Percentiles rank a stretch among this genome's conserved stretches.
These are phyloP conservation scores for Drosophila teissieri DNA, from an alignment of 1,140 invertebrate species.

Conservation along the genomic window DNA sequence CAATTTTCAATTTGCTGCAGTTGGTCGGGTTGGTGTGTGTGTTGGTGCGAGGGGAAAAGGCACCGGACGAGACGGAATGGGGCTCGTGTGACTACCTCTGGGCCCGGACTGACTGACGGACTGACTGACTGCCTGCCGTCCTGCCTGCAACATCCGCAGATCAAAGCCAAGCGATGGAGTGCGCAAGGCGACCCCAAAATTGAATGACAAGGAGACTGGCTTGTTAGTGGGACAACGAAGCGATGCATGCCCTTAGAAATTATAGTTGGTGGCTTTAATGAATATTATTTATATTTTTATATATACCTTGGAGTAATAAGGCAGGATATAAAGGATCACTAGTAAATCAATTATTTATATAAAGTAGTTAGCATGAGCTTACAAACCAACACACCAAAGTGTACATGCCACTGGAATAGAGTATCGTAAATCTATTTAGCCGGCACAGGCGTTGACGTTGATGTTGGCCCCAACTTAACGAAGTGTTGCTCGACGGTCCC, in stretches of 20 bases:
- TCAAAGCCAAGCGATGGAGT: constrained; percentile 64
- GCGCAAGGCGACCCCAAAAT: constrained; percentile 49
- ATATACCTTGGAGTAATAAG: no score
- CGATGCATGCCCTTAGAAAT: neutral
- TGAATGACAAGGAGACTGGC: constrained; percentile 30
- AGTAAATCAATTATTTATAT: no score
- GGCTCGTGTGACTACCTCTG: constrained; percentile 40
- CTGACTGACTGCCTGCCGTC: constrained; percentile 26
- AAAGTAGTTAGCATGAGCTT: no score
- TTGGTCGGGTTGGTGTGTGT: constrained; percentile 27
- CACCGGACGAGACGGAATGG: constrained; percentile 3
- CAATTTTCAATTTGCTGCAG: constrained; percentile 83
- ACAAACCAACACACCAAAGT: neutral
- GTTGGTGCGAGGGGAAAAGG: neutral
- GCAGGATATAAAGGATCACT: no score
- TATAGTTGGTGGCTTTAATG: neutral
- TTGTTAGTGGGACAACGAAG: neutral
- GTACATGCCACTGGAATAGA: neutral
- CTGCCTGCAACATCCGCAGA: constrained; percentile 60
- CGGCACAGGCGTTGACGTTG: constrained; percentile 77
- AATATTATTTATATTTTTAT: neutral
- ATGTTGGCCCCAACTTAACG: constrained; percentile 76
- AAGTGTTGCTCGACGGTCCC: constrained; percentile 64
- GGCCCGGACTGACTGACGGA: constrained; percentile 5
- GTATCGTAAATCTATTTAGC: constrained; percentile 73